phyloP scores from a whole-genome alignment of 2,113 vertebrate genomes.

The Nettapus auritus region DNA sequence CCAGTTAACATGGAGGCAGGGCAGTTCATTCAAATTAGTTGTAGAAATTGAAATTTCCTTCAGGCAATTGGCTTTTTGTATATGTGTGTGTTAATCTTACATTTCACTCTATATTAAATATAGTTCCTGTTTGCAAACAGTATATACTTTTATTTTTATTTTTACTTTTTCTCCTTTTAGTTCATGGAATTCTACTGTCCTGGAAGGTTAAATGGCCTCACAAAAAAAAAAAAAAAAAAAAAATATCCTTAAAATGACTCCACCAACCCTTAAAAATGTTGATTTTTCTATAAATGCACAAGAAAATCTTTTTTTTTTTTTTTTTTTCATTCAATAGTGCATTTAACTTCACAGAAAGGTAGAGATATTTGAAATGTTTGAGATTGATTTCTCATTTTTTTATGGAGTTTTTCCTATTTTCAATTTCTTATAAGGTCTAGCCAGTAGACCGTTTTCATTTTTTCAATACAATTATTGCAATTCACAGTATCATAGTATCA shows the following conservation, averaged over 20 bases:
- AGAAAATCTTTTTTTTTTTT: background rate
- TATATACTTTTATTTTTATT: background rate
- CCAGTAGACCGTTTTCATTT: background rate
- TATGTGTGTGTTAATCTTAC: background rate
- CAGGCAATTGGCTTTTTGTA: background rate
- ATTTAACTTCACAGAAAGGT: background rate
- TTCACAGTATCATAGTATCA: background rate
- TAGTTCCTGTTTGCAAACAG: background rate
- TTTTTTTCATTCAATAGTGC: background rate
- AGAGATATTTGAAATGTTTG: background rate
- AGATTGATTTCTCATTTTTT: background rate
- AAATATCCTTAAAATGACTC: background rate
- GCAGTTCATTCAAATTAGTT: background rate
- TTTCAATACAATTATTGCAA: background rate
- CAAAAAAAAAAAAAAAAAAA: background rate
- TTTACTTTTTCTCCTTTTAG: background rate
- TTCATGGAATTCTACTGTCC: background rate
- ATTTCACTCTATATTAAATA: background rate
- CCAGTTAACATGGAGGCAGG: background rate
- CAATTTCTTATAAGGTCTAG: background rate
- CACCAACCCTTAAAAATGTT: background rate
- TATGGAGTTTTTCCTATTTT: background rate
- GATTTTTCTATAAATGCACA: background rate
- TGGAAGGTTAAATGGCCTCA: background rate
- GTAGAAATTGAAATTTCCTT: background rate